Evolutionary conservation across 2,888 invertebrate genomes (phyloP), one percentile per base, ranked within the genome.

Genomic region (Cosmopolites sordidus): DNA sequence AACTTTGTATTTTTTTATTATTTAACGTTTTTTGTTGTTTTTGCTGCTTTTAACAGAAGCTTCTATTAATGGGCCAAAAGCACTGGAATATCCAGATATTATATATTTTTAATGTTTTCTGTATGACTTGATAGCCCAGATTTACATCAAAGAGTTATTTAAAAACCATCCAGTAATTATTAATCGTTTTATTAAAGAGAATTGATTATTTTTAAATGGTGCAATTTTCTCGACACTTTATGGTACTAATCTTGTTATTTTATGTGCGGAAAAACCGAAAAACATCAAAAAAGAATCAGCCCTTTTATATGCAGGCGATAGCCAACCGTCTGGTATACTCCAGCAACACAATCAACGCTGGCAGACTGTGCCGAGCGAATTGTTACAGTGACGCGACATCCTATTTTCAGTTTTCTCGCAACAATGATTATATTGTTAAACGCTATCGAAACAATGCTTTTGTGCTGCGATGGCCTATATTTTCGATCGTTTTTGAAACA

Each of bases 401-500:
- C 40, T 16, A 40, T 40, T 40, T 40, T 16, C 40, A 40, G 40
- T 40, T 40, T 40, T 16, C 17, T 40, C 40, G 40, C 33, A 40
- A 40, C 40, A 40, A 40, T 40, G 40, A 40, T 16, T 40, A 16
- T 40, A 40, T 40, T 40, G 40, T 40, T 9, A 15, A 40, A 16
- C 17, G 16, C 15, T 40, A 40, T 40, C 40, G 17, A 12, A 40
- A 40, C 40, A 40, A 40, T 40, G 40, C 40, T 40, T 40, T 40
- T 40, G 14, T 40, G 40, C 15, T 16, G 4, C 16, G 40, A 16
- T 16, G 15, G 16, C 40, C 40, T 40, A 40, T 40, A 40, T 40
- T 16, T 40, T 40, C 40, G 17, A 40, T 40, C 40, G 17, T 40
- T 40, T 40, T 40, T 40, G 17, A 40, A 40, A 40, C 40, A 40